Percentiles rank a stretch among this genome's conserved stretches.
Conservation (phyloP, 1,140 invertebrate genomes). For the Drosophila ohnishii region DNA sequence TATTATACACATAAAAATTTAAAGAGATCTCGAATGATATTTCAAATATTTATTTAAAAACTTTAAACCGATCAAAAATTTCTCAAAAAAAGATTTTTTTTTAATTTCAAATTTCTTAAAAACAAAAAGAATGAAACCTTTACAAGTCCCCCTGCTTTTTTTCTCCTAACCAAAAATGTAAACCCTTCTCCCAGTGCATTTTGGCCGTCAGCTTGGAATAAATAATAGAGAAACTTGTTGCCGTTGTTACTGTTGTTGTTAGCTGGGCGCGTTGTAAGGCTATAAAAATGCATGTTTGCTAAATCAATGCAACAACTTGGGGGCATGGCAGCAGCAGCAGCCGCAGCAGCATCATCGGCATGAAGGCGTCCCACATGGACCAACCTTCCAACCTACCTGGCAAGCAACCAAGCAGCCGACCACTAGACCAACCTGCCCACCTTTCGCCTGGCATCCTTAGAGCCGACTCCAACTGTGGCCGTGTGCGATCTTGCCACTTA, state of each 20-base stretch:
- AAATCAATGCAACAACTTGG: conserved; percentile 82
- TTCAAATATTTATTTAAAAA: too few relatives aligned
- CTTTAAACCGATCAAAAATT: too few relatives aligned
- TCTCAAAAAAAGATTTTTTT: too few relatives aligned
- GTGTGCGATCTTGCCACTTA: conserved; percentile 82
- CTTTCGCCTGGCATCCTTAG: conserved; percentile 78
- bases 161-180: too few relatives aligned
- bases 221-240: conserved; percentile 80
- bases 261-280: conserved; percentile 77
- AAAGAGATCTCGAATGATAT: too few relatives aligned
- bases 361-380: conserved; percentile 70
- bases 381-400: conserved; percentile 54
- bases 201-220: conserved; percentile 68
- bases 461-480: conserved; percentile 53
- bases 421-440: conserved; percentile 67
- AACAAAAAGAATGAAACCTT: not conserved
- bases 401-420: conserved; percentile 2
- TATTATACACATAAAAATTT: too few relatives aligned
- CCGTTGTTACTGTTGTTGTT: conserved; percentile 55
- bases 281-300: conserved; percentile 82
- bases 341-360: conserved; percentile 46
- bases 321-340: conserved; percentile 67
- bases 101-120: too few relatives aligned
- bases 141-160: not conserved
- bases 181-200: conserved; percentile 6